Conservation (phyloP, 2,797 vertebrate species). For the Vipera ursinii region DNA sequence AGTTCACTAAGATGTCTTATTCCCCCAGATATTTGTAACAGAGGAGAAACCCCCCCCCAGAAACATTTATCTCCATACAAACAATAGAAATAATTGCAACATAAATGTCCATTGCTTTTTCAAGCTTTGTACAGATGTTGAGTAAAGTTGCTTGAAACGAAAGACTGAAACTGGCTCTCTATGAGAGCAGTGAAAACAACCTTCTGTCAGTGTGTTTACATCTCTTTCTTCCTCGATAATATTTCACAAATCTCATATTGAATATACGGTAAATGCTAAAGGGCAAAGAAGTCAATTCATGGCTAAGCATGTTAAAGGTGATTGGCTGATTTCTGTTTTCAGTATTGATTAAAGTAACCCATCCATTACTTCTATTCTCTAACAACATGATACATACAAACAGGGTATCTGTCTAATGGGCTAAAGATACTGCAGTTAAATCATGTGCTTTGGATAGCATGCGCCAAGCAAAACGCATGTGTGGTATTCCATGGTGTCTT, state of each 20-base stretch:
- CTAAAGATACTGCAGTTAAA: slow-evolving; percentile 2
- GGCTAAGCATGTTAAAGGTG: not conserved
- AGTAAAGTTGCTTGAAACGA: not conserved
- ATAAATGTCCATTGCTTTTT: not conserved
- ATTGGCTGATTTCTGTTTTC: slow-evolving; percentile 8
- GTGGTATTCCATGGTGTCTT: not conserved
- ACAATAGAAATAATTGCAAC: not conserved
- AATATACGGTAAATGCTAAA: slow-evolving; percentile 34
- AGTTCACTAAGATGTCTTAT: not conserved
- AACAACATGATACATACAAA: slow-evolving; percentile 26
- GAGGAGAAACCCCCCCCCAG: not conserved
- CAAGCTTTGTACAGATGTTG: not conserved
- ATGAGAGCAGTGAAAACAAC: not conserved
- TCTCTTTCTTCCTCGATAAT: not conserved
- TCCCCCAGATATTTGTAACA: not conserved
- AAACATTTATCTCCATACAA: not conserved
- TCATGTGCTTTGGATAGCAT: not conserved
- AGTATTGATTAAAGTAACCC: slow-evolving; percentile 25
- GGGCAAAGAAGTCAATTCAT: slow-evolving; percentile 24
- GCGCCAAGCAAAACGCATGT: not conserved
- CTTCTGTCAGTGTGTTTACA: not conserved
- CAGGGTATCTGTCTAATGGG: slow-evolving; percentile 1
- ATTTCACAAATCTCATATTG: slow-evolving; percentile 16
- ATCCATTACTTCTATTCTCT: slow-evolving; percentile 32
- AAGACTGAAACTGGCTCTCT: not conserved